phyloP scores from a whole-genome alignment of 2,113 vertebrate genomes.

The Nycticorax nycticorax region DNA sequence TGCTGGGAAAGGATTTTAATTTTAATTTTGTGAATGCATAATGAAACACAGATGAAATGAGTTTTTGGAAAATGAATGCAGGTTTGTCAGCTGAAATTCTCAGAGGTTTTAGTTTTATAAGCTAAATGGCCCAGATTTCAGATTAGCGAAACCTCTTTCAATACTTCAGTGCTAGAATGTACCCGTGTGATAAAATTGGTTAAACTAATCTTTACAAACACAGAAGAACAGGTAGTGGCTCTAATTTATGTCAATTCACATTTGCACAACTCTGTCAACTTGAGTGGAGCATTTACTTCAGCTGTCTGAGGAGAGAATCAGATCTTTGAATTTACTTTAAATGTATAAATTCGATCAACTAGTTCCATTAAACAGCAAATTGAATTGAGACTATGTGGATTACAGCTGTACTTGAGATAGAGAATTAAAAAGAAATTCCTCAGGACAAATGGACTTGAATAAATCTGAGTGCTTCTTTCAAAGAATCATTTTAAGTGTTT shows the following conservation, averaged over 20 bases:
- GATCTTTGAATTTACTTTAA: background rate
- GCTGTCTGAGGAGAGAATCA: background rate
- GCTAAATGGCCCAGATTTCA: background rate
- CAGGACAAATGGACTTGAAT: background rate
- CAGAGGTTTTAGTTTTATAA: background rate
- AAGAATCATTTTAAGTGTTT: background rate
- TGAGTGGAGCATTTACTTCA: background rate
- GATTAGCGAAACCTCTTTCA: background rate
- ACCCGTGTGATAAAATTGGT: background rate
- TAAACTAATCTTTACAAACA: background rate
- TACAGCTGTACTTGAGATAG: background rate
- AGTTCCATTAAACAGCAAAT: background rate
- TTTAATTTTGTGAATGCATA: background rate
- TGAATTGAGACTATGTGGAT: background rate
- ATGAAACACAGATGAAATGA: background rate
- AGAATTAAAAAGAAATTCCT: background rate
- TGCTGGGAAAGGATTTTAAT: background rate
- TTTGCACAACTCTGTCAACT: background rate
- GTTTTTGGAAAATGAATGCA: background rate
- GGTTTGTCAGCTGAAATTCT: background rate
- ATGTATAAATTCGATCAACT: background rate
- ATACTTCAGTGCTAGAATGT: background rate
- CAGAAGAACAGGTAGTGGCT: background rate
- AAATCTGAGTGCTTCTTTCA: background rate
- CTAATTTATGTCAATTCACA: background rate